A percentile compares a stretch with the other conserved stretches of the same genome.
Evolutionary conservation across 2,797 vertebrate species (phyloP).

Genomic region (Remorina albescens): DNA sequence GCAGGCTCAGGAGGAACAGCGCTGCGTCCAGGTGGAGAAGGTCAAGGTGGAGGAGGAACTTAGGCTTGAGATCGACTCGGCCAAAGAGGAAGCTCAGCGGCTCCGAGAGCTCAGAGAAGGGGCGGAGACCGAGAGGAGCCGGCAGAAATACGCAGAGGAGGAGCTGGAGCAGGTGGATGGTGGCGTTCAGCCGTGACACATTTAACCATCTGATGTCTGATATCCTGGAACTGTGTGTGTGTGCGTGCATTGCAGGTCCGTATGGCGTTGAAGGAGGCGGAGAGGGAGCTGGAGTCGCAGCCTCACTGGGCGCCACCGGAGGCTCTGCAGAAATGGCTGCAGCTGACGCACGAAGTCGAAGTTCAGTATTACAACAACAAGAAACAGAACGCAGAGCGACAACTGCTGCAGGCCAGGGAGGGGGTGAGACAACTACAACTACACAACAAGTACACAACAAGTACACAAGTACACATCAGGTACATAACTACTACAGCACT

Average conservation of each 20-base stretch:
- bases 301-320: constrained; percentile 76
- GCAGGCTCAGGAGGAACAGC: constrained; percentile 94
- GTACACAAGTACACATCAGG: too few species aligned
- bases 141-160: constrained; percentile 94
- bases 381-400: constrained; percentile 93
- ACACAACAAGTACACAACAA: too few species aligned
- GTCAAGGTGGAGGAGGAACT: constrained; percentile 93
- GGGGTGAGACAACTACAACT: constrained; percentile 88
- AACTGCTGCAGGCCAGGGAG: constrained; percentile 92
- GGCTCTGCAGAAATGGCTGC: constrained; percentile 81
- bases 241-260: constrained; percentile 85
- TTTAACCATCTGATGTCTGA: too few species aligned
- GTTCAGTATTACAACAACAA: constrained; percentile 95
- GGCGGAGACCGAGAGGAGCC: constrained; percentile 89
- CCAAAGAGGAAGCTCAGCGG: constrained; percentile 92
- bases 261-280: constrained; percentile 92
- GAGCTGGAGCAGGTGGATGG: constrained; percentile 91
- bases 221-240: too few species aligned
- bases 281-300: constrained; percentile 91
- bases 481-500: too few species aligned
- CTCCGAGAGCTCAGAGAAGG: constrained; percentile 89
- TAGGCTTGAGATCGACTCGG: constrained; percentile 90
- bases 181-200: too few species aligned
- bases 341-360: constrained; percentile 84
- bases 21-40: constrained; percentile 93